These are phyloP conservation scores for Diadema setosum DNA, from an alignment of 35 echinoderm and acorn worm genomes.

Conservation along the genomic window DNA sequence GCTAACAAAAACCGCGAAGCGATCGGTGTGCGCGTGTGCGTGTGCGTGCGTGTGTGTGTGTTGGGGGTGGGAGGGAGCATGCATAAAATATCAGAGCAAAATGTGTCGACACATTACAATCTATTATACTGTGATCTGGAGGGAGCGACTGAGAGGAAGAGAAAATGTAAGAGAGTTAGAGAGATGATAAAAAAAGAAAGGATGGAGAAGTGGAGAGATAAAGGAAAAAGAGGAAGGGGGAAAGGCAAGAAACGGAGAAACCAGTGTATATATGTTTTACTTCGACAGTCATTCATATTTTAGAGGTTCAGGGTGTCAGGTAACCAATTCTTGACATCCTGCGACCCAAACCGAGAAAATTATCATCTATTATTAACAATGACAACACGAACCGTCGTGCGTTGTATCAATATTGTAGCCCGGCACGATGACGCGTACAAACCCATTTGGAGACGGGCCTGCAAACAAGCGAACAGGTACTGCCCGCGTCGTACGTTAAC, in stretches of 20 bases:
- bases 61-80: too few species aligned
- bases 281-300: constrained; percentile 21
- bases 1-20: too few species aligned
- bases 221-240: background rate
- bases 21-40: too few species aligned
- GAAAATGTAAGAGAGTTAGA: background rate
- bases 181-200: background rate
- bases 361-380: constrained; percentile 24
- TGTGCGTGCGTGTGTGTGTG: too few species aligned
- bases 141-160: background rate
- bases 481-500: too few species aligned
- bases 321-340: background rate
- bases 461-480: too few species aligned
- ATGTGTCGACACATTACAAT: background rate
- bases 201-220: background rate
- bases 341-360: background rate
- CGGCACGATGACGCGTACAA: too few species aligned
- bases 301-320: background rate
- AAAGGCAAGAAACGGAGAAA: background rate
- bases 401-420: constrained; percentile 7
- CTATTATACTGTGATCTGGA: background rate
- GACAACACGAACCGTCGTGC: constrained; percentile 3
- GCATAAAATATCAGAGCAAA: constrained; percentile 3
- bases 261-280: background rate
- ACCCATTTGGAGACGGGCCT: too few species aligned